Percentiles rank a stretch among this genome's conserved stretches.
Evolutionary conservation across 1,140 invertebrate genomes (phyloP).

Genomic region (Pteromalus puparum): DNA sequence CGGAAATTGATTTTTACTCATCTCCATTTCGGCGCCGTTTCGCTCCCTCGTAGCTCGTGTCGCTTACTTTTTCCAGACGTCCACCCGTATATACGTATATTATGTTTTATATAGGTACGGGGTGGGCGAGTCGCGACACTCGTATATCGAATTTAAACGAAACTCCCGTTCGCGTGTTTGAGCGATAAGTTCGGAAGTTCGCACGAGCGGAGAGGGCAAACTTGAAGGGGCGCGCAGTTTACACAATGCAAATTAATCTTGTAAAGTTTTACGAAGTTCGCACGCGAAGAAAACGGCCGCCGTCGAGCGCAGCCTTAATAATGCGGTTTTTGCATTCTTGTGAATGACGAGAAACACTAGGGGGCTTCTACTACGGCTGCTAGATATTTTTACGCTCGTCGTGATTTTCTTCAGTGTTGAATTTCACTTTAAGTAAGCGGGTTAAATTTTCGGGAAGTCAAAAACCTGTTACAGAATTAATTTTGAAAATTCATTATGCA

Average conservation of each 20-base stretch:
- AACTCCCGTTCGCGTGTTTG: background rate
- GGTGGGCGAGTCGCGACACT: background rate
- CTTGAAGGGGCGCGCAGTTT: constrained; percentile 20
- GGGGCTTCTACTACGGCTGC: too few species aligned
- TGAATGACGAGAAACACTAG: background rate
- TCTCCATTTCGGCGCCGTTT: background rate
- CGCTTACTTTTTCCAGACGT: background rate
- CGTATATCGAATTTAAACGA: constrained; percentile 15
- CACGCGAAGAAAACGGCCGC: background rate
- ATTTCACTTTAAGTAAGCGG: too few species aligned
- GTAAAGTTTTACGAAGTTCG: constrained; percentile 29
- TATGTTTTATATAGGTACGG: background rate
- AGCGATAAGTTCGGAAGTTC: constrained; percentile 29
- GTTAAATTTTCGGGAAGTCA: too few species aligned
- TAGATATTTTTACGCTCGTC: too few species aligned
- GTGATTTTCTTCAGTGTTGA: too few species aligned
- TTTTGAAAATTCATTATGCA: background rate
- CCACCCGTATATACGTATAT: background rate
- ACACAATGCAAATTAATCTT: constrained; percentile 49
- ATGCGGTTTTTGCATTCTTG: constrained; percentile 32
- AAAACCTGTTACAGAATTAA: background rate
- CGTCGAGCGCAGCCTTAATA: background rate
- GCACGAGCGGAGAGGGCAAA: background rate
- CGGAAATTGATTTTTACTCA: constrained; percentile 42
- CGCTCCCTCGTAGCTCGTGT: background rate